Conservation (phyloP, 2,888 invertebrate genomes). For the Apotomis turbidana region DNA sequence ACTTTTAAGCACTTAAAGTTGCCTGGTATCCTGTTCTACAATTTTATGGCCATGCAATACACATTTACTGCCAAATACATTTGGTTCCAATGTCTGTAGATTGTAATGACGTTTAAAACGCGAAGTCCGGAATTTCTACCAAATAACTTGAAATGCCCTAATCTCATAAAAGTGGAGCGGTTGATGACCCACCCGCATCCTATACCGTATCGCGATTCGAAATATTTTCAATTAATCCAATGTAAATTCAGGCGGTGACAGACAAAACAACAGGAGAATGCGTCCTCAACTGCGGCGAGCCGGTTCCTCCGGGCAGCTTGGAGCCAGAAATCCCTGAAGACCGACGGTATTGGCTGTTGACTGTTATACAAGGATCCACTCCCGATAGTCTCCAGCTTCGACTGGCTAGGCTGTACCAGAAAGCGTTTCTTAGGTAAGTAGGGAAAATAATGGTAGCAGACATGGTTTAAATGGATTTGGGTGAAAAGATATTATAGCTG, state of each 20-base stretch:
- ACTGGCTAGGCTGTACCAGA: conserved; percentile 90
- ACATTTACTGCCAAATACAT: too few relatives aligned
- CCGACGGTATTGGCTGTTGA: conserved; percentile 91
- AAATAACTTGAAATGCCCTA: too few relatives aligned
- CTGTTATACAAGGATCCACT: conserved; percentile 86
- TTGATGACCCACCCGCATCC: too few relatives aligned
- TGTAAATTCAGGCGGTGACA: conserved; percentile 70
- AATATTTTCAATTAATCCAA: not conserved
- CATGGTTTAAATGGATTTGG: not conserved
- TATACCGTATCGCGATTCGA: too few relatives aligned
- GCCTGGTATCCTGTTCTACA: too few relatives aligned
- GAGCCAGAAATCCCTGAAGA: conserved; percentile 85
- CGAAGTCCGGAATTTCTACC: too few relatives aligned
- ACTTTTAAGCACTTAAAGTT: too few relatives aligned
- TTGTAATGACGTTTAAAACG: too few relatives aligned
- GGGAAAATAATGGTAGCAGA: not conserved
- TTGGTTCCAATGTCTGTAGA: too few relatives aligned
- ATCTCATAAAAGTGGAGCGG: too few relatives aligned
- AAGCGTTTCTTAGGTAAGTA: conserved; percentile 89
- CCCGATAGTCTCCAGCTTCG: conserved; percentile 88
- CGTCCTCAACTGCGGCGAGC: conserved; percentile 78
- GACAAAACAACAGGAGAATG: conserved; percentile 80
- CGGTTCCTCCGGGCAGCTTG: conserved; percentile 73
- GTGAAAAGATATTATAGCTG: too few relatives aligned
- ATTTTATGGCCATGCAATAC: too few relatives aligned